Evolutionary conservation across 2,797 vertebrate genomes (phyloP).

Genomic region (Eleutherodactylus coqui): DNA sequence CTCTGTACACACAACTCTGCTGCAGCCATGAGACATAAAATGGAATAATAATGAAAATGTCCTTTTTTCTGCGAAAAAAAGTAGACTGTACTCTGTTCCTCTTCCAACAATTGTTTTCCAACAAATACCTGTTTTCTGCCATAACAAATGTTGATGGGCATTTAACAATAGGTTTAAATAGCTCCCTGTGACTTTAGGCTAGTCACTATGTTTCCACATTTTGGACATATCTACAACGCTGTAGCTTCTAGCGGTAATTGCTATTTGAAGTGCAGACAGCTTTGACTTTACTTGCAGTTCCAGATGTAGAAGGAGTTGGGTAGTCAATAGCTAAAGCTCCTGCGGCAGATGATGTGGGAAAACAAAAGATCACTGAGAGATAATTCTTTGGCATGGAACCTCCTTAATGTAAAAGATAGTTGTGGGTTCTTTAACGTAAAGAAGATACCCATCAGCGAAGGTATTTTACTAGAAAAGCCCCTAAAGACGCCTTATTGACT

Average conservation of each 20-base stretch:
- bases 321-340: too few relatives aligned
- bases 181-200: neutral
- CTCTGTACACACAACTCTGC: too few relatives aligned
- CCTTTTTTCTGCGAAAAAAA: neutral
- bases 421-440: neutral
- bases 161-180: neutral
- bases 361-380: neutral
- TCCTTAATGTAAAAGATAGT: neutral
- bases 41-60: neutral
- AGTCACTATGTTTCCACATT: neutral
- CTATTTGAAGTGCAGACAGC: neutral
- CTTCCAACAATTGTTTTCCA: neutral
- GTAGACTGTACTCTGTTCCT: neutral
- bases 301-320: neutral
- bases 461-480: conserved; percentile 3
- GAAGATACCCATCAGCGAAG: neutral
- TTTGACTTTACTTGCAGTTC: neutral
- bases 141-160: too few relatives aligned
- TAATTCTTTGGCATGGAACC: neutral
- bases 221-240: too few relatives aligned
- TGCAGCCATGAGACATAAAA: too few relatives aligned
- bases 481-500: conserved; percentile 15
- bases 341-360: neutral
- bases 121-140: neutral
- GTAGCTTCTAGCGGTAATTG: neutral